These are phyloP conservation scores for Pyralis farinalis DNA, from an alignment of 2,888 invertebrate genomes.

Conservation along the genomic window DNA sequence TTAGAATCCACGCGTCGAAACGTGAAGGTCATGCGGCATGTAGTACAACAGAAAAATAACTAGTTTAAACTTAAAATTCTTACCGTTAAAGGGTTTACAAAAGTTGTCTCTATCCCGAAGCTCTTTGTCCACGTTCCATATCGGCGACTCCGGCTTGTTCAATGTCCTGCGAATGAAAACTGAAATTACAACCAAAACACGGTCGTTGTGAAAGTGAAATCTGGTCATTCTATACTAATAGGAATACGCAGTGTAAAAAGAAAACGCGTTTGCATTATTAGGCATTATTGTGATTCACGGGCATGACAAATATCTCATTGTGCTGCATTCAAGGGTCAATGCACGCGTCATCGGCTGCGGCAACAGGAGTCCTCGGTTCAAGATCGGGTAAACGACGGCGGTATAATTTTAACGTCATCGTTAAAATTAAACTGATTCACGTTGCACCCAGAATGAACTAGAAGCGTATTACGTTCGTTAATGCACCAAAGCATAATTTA, in stretches of 20 bases:
- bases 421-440: constrained; percentile 59
- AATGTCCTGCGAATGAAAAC: constrained; percentile 56
- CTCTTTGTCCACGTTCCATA: constrained; percentile 66
- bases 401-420: constrained; percentile 56
- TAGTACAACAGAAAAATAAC: neutral
- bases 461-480: constrained; percentile 26
- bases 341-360: constrained; percentile 47
- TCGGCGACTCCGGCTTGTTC: constrained; percentile 68
- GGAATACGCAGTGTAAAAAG: no score
- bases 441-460: constrained; percentile 31
- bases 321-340: constrained; percentile 64
- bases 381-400: constrained; percentile 45
- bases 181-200: constrained; percentile 35
- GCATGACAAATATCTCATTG: constrained; percentile 56
- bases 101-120: constrained; percentile 55
- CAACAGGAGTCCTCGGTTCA: constrained; percentile 46
- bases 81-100: constrained; percentile 70
- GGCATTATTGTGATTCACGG: constrained; percentile 43
- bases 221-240: constrained; percentile 1
- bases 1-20: constrained; percentile 8
- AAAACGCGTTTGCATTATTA: constrained; percentile 4
- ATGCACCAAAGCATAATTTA: constrained; percentile 12
- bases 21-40: constrained; percentile 1
- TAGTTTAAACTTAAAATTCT: constrained; percentile 25
- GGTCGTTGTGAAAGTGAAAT: constrained; percentile 16